These are phyloP conservation scores for Ia io DNA, from an alignment of 2,113 vertebrate species.

Conservation along the genomic window DNA sequence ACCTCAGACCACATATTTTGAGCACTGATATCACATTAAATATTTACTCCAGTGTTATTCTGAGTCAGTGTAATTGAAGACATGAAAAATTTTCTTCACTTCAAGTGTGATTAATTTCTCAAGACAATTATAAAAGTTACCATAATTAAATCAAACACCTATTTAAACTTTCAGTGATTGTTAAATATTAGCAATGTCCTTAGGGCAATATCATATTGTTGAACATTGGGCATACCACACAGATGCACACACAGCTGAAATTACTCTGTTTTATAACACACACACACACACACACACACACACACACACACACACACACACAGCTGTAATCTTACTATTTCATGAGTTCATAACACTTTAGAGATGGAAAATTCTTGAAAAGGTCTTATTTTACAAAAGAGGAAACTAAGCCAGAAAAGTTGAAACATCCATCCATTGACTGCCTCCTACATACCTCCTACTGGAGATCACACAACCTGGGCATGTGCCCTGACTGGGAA, in stretches of 20 bases:
- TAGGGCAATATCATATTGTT: slow-evolving; percentile 24
- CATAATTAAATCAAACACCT: slow-evolving; percentile 68
- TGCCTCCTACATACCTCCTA: too few species aligned
- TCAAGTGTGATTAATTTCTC: slow-evolving; percentile 66
- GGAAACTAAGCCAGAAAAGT: background rate
- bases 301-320: background rate
- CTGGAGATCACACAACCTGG: too few species aligned
- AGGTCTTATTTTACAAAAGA: background rate
- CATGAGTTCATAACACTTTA: background rate
- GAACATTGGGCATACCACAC: background rate
- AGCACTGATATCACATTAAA: background rate
- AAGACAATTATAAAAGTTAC: slow-evolving; percentile 65
- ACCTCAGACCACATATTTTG: background rate
- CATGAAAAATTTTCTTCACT: background rate
- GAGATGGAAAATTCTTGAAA: background rate
- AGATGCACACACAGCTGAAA: background rate
- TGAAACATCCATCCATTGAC: too few species aligned
- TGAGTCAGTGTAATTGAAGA: slow-evolving; percentile 22
- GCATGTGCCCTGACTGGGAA: too few species aligned
- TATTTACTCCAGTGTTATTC: slow-evolving; percentile 26
- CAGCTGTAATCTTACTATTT: background rate
- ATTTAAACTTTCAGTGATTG: slow-evolving; percentile 50
- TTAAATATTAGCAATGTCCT: slow-evolving; percentile 57
- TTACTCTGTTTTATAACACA: background rate
- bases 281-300: background rate